A percentile compares a stretch with the other conserved stretches of the same genome.
Evolutionary conservation across 1,140 invertebrate species (phyloP).

Genomic region (Trypoxylus dichotomus): DNA sequence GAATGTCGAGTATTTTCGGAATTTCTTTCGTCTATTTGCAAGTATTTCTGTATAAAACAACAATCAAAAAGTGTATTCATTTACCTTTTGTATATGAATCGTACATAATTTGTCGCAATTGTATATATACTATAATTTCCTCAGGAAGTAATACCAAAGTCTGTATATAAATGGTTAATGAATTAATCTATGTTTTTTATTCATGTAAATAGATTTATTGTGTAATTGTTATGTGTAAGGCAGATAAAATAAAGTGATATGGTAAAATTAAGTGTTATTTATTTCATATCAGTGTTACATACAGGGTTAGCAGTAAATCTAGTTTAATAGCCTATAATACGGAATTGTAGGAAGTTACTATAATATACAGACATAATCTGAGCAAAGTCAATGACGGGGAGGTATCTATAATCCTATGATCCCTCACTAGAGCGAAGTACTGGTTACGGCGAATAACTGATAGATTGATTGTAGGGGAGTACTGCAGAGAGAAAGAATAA

Average conservation of each 20-base stretch:
- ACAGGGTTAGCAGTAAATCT: no score
- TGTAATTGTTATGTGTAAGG: constrained; percentile 34
- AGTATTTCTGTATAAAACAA: background rate
- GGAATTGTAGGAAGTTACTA: no score
- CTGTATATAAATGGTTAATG: constrained; percentile 33
- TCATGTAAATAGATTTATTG: constrained; percentile 35
- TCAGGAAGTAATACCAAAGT: constrained; percentile 36
- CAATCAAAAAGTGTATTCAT: background rate
- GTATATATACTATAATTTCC: constrained; percentile 36
- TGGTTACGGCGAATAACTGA: no score
- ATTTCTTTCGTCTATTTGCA: background rate
- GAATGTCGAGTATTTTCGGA: background rate
- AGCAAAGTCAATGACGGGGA: no score
- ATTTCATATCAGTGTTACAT: no score
- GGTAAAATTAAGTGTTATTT: background rate
- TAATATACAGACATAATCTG: no score
- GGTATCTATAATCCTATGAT: no score
- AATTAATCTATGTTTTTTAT: constrained; percentile 38
- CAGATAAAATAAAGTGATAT: constrained; percentile 22
- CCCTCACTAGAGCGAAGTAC: no score
- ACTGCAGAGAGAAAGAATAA: no score
- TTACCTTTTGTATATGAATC: constrained; percentile 12
- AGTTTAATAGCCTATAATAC: no score
- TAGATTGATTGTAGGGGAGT: no score
- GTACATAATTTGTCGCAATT: constrained; percentile 12